Evolutionary conservation across 2,888 invertebrate species (phyloP), one percentile per base, ranked within the genome.

Genomic region (Melolontha melolontha): DNA sequence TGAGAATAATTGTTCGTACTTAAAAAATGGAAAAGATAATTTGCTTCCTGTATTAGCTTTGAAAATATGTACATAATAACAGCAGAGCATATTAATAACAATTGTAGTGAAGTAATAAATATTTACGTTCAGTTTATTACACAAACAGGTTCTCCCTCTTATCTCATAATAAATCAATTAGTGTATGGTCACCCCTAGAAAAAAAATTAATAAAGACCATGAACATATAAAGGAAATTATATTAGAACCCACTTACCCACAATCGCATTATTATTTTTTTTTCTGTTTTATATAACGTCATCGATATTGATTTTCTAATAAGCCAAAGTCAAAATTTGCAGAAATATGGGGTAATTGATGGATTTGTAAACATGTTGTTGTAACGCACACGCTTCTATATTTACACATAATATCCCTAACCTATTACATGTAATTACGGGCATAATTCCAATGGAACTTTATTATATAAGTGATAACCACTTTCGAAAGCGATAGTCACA

Each of bases 301-400:
- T 54, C 34, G 39, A 39, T 54, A 54, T 54, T 34, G 54, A 54
- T 54, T 40, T 39, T 12, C 14, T 34, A 40, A 40, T 34, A 40
- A 54, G 14, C 14, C 54, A 34, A 54, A 51, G 29, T 54, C 17
- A 40, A 54, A 54, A 39, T 34, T 39, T 40, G 51, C 12, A 29
- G 27, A 51, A 12, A 51, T 51, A 12, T 51, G 14, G 14, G 14
- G 16, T 54, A 39, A 54, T 54, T 54, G 54, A 54, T 54, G 39
- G 14, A 12, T 34, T 17, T 34, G 54, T 54, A 34, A 54, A 54
- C 39, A 54, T 39, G 54, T 17, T 54, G 8, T 12, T 16, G n/a
- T 54, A 34, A 52, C 39, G 39, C 16, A 29, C 44, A 1, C 14
- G 12, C 12, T 11, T 12, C 44, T 44, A 44, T 44, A 44, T 44